phyloP scores from a whole-genome alignment of 2,888 invertebrate species.

The Brachypalpus laphriformis region DNA sequence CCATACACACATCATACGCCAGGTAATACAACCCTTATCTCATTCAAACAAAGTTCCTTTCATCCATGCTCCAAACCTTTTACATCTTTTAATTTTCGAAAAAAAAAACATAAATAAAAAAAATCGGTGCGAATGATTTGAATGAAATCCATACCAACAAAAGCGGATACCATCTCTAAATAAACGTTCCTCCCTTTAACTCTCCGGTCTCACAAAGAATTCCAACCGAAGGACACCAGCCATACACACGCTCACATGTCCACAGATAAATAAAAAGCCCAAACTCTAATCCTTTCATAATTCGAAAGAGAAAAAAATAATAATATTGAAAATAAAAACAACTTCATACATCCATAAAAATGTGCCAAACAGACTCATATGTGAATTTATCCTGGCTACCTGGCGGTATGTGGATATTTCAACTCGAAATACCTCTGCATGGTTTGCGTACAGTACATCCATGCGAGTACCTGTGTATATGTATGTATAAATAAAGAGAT shows the following conservation, averaged over 20 bases:
- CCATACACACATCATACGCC: background rate
- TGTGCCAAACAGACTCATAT: conserved; percentile 58
- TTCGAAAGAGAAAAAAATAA: conserved; percentile 30
- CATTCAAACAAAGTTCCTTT: conserved; percentile 7
- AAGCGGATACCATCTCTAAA: conserved; percentile 37
- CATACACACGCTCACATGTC: background rate
- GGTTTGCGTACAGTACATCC: background rate
- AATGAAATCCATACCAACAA: conserved; percentile 25
- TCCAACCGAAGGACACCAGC: conserved; percentile 14
- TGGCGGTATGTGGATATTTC: conserved; percentile 41
- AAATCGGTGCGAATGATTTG: conserved; percentile 17
- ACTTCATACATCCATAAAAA: conserved; percentile 36
- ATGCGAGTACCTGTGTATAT: background rate
- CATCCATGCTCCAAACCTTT: background rate
- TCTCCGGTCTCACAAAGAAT: conserved; percentile 7
- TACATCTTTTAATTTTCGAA: background rate
- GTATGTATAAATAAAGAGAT: conserved; percentile 19
- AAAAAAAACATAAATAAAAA: background rate
- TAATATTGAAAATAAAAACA: conserved; percentile 28
- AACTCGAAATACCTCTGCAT: conserved; percentile 5
- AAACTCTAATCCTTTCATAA: conserved; percentile 57
- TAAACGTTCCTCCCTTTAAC: conserved; percentile 15
- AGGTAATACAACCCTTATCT: background rate
- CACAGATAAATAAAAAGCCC: conserved; percentile 28
- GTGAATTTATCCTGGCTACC: conserved; percentile 41